These are phyloP conservation scores for Pipra filicauda DNA, from an alignment of 2,113 vertebrate species.

Conservation along the genomic window DNA sequence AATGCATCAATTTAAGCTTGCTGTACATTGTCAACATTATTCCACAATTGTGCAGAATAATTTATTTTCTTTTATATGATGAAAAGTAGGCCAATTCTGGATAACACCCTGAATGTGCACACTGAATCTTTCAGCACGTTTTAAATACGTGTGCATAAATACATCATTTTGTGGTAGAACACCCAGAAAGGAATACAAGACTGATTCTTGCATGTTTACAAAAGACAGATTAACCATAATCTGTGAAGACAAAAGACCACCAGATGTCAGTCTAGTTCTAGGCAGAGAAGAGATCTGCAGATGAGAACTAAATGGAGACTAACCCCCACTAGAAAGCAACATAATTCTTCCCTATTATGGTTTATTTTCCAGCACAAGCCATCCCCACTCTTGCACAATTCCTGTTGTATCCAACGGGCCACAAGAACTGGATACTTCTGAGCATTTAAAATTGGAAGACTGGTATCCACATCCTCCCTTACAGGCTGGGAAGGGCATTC, in stretches of 20 bases:
- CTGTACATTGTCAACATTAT: neutral
- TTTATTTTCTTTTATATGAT: neutral
- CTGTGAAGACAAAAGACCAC: conserved; percentile 38
- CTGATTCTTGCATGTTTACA: neutral
- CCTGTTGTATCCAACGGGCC: neutral
- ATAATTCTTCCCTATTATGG: neutral
- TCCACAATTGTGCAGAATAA: neutral
- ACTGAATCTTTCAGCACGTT: neutral
- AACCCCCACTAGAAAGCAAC: neutral
- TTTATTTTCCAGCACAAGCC: neutral
- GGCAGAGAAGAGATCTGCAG: conserved; percentile 23
- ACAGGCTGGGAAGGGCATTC: neutral
- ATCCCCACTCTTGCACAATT: neutral
- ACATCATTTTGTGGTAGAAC: neutral
- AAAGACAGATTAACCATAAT: conserved; percentile 38
- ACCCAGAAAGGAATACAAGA: neutral
- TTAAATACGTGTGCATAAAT: neutral
- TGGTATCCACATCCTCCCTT: neutral
- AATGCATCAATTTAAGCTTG: neutral
- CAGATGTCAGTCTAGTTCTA: conserved; percentile 61
- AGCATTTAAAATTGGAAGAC: neutral
- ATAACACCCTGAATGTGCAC: neutral
- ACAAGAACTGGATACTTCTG: neutral
- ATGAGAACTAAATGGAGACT: conserved; percentile 28
- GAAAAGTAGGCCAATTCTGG: neutral